Evolutionary conservation across 2,888 invertebrate genomes (phyloP), one percentile per base, ranked within the genome.

Genomic region (Arctia plantaginis): DNA sequence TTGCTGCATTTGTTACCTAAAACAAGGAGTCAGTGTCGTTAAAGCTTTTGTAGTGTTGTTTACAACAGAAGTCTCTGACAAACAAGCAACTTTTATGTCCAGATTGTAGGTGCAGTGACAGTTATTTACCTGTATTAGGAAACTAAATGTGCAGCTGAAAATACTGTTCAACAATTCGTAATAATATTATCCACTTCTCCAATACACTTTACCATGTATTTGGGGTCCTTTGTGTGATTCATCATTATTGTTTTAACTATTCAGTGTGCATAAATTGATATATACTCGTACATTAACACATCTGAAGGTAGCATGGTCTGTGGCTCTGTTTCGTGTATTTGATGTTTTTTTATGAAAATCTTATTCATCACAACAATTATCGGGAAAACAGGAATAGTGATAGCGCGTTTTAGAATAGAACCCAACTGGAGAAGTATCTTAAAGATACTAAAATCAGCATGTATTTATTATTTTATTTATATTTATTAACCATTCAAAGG

Each of bases 1-100:
- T 73, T 70, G 66, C 20, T 39, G 55, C 62, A 64, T 74, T 64
- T 71, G 74, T 71, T 47, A 74, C 44, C 71, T 70, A 18, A 27
- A 66, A 41, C 62, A 35, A 55, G 18, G 66, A 68, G 73, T 73
- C 15, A 62, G 30, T 73, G 30, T 62, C 23, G 67, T 23, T 71
- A 15, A 62, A 74, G 67, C 47, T 74, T 30, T 30, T 41, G 59
- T 67, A 27, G 55, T 23, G 33, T 66, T 74, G 67, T 71, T 66
- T 74, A 70, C 51, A 66, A 41, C 47, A 27, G 23, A 35, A 51
- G 66, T 71, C n/a, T n/a, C 23, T 66, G 3, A 67, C 66, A 71
- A 70, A 59, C 66, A 70, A 39, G 27, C 41, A n/a, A 66, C 39
- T 39, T 66, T 66, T 35, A 66, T 66, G 39, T 23, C 39, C 62